These are phyloP conservation scores for Trichopria drosophilae DNA, from an alignment of 2,888 invertebrate species.

Conservation along the genomic window DNA sequence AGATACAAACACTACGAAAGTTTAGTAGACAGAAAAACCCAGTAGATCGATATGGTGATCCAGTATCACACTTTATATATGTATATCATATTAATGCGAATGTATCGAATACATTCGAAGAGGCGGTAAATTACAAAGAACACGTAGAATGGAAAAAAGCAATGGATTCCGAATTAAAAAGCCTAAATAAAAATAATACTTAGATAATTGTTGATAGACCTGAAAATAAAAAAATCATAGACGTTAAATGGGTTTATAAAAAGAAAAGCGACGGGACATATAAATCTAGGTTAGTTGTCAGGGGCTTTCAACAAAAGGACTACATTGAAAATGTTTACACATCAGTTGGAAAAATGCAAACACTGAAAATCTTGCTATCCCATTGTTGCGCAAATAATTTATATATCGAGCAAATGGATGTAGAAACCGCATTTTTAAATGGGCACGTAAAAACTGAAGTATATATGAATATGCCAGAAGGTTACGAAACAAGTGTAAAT, in stretches of 20 bases:
- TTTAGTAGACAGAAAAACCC: constrained; percentile 21
- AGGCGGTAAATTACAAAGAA: constrained; percentile 24
- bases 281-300: constrained; percentile 33
- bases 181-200: constrained; percentile 29
- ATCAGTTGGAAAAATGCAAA: constrained; percentile 30
- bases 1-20: background rate
- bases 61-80: constrained; percentile 13
- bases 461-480: too few species aligned
- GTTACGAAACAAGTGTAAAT: too few species aligned
- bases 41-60: constrained; percentile 17
- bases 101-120: constrained; percentile 29
- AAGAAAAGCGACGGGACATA: constrained; percentile 24
- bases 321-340: constrained; percentile 29
- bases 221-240: constrained; percentile 24
- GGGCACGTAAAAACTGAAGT: constrained; percentile 24
- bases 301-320: constrained; percentile 32
- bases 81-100: constrained; percentile 24
- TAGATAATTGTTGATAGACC: constrained; percentile 27
- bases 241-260: constrained; percentile 33
- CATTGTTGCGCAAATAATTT: constrained; percentile 23
- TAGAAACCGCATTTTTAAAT: constrained; percentile 29
- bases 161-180: constrained; percentile 30
- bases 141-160: too few species aligned
- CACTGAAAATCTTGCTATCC: constrained; percentile 25
- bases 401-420: constrained; percentile 23